Evolutionary conservation across 2,888 invertebrate species (phyloP), one percentile per base, ranked within the genome.

Genomic region (Apodemia zela): DNA sequence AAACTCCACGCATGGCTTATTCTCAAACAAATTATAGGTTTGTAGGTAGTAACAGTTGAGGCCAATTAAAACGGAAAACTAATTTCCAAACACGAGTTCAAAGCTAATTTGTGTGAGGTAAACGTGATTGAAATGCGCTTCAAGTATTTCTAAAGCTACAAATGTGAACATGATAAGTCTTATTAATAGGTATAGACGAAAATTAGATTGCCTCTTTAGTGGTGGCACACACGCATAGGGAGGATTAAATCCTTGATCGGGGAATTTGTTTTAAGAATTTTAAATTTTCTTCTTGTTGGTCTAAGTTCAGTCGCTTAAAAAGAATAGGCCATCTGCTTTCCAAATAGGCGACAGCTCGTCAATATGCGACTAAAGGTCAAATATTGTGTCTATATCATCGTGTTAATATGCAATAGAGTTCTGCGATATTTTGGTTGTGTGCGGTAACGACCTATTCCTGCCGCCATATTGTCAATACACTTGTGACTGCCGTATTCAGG

Each of bases 11-110:
- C 62, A 59, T 33, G 58, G 54, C 38, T 65, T 54, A 63, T 29
- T 65, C 59, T 57, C 18, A 51, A 63, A 59, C 59, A 62, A 62
- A 62, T 60, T 57, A 58, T n/a, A 18, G 29, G 25, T 47, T 42
- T 13, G 42, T 42, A 54, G 59, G 15, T n/a, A 42, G 17, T 63
- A 42, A 62, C 63, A 29, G 33, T 25, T 15, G 45, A 59, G 42
- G 51, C 59, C 29, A 38, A 54, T 45, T 47, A 35, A 57, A 57
- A 47, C 35, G 29, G 47, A 18, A 62, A 61, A 61, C 61, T 64
- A 61, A 62, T 62, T 62, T 62, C 35, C 45, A 61, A 61, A 61
- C 57, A n/a, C 42, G 17, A 54, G 60, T 21, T 25, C 29, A 54
- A 25, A 54, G 25, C 25, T 54, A 54, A 54, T 54, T 25, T 25